Percentiles rank a stretch among this genome's conserved stretches.
Evolutionary conservation across 2,888 invertebrate genomes (phyloP).

Genomic region (Cecidostiba fungosa): DNA sequence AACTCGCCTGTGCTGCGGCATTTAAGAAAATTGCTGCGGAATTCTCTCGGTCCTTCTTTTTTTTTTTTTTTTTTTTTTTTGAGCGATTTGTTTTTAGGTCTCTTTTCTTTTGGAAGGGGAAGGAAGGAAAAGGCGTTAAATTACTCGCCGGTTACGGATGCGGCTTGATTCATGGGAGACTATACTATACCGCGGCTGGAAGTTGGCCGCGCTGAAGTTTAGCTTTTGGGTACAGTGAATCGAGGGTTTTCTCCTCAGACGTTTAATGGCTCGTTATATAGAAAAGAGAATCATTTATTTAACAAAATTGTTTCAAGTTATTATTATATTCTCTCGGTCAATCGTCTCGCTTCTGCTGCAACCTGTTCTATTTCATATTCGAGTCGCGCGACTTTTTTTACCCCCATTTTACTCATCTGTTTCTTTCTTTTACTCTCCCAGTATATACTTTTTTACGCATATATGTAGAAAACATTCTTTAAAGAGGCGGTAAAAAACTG

Average conservation of each 20-base stretch:
- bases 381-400: slow-evolving; percentile 1
- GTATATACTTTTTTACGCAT: not conserved
- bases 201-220: slow-evolving; percentile 22
- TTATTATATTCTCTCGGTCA: not conserved
- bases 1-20: not conserved
- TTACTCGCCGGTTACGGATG: slow-evolving; percentile 20
- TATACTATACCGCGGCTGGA: not conserved
- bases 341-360: slow-evolving; percentile 35
- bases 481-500: not conserved
- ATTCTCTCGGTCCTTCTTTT: too few relatives aligned
- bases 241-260: not conserved
- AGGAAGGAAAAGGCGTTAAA: slow-evolving; percentile 30
- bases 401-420: not conserved
- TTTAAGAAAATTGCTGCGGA: slow-evolving; percentile 52
- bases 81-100: not conserved
- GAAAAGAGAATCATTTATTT: not conserved
- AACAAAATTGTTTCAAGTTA: not conserved
- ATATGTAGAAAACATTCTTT: not conserved
- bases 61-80: not conserved
- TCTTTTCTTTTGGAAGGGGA: not conserved
- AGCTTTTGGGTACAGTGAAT: not conserved
- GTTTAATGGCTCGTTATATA: not conserved
- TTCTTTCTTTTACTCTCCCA: not conserved
- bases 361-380: slow-evolving; percentile 42
- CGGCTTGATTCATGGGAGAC: slow-evolving; percentile 23